Conservation (phyloP, 2,113 vertebrate species). For the Forbesichthys papilliferus region DNA sequence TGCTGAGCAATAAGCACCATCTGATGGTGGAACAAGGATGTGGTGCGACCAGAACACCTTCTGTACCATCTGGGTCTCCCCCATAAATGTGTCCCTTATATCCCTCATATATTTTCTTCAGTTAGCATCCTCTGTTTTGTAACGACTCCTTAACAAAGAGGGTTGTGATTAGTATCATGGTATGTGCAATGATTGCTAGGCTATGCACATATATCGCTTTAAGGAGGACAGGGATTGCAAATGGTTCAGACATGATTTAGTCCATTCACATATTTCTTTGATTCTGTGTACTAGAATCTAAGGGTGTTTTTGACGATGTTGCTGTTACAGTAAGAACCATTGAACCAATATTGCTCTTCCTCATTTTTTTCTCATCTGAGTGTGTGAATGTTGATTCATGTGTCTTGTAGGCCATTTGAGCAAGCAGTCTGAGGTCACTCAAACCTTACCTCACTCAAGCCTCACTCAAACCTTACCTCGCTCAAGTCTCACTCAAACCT, state of each 20-base stretch:
- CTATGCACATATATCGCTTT: neutral
- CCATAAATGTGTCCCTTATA: slow-evolving; percentile 5
- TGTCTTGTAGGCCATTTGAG: neutral
- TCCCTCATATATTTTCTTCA: slow-evolving; percentile 19
- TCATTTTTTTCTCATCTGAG: neutral
- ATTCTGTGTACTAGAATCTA: no score
- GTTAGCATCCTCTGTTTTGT: neutral
- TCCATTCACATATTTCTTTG: no score
- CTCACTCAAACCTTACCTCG: no score
- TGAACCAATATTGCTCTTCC: no score
- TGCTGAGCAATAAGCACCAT: slow-evolving; percentile 4
- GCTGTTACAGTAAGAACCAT: no score
- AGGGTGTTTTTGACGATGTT: no score
- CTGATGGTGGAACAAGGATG: slow-evolving; percentile 2
- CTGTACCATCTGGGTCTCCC: neutral
- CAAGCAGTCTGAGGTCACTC: no score
- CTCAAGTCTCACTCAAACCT: no score
- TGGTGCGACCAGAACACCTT: neutral
- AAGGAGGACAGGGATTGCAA: neutral
- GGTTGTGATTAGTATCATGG: slow-evolving; percentile 2
- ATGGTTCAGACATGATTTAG: no score
- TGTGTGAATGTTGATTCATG: neutral
- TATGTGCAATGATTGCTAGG: neutral
- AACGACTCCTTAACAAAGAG: neutral
- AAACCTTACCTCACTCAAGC: no score